Conservation (phyloP, 2,113 vertebrate genomes). For the Lota lota region DNA sequence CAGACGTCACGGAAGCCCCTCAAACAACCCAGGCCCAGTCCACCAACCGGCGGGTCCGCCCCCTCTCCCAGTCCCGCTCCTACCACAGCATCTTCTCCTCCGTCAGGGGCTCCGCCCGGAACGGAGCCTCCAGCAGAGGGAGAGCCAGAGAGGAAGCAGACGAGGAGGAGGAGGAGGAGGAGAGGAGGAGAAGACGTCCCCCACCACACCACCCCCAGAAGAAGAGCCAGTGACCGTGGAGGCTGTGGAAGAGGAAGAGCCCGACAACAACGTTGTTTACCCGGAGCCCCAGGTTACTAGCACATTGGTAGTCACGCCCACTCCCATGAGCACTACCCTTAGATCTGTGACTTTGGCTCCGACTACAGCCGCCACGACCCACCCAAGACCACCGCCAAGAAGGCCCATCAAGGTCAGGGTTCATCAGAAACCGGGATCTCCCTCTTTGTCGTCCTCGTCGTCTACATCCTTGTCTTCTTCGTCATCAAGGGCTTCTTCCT, state of each 20-base stretch:
- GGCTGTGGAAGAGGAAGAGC: conserved; percentile 40
- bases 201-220: conserved; percentile 39
- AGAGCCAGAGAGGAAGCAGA: conserved; percentile 1
- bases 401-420: conserved; percentile 55
- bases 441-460: conserved; percentile 12
- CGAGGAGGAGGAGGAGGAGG: conserved; percentile 31
- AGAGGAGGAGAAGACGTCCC: conserved; percentile 29
- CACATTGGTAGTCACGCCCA: conserved; percentile 15
- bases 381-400: conserved; percentile 20
- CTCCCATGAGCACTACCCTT: conserved; percentile 43
- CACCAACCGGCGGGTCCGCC: conserved; percentile 54
- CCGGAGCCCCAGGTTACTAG: conserved; percentile 43
- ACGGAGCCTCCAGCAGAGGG: conserved; percentile 33
- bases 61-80: conserved; percentile 71
- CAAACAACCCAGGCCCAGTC: conserved; percentile 48
- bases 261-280: conserved; percentile 50
- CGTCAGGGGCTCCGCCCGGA: conserved; percentile 68
- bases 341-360: conserved; percentile 50
- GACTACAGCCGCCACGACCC: conserved; percentile 31
- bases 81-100: conserved; percentile 74
- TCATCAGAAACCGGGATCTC: conserved; percentile 49
- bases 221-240: conserved; percentile 47
- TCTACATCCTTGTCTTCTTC: conserved; percentile 36
- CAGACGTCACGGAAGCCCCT: conserved; percentile 33
- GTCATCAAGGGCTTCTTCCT: conserved; percentile 17